Conservation (phyloP, 2,888 invertebrate genomes). For the Drosophila rellima region DNA sequence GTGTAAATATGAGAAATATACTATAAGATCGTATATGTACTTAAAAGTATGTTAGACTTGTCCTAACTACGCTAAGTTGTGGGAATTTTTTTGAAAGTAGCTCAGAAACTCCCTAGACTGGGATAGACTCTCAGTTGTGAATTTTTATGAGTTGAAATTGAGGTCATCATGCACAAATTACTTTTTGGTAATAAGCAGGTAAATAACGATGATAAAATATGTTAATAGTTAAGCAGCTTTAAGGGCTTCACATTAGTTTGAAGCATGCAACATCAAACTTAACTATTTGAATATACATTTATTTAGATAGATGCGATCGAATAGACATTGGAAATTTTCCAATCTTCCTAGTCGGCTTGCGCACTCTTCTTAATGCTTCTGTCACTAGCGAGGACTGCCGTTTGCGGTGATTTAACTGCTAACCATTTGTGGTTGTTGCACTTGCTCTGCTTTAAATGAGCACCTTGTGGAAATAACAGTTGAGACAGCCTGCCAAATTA, state of each 20-base stretch:
- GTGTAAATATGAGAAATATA: slow-evolving; percentile 64
- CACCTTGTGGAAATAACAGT: slow-evolving; percentile 31
- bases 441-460: slow-evolving; percentile 52
- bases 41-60: slow-evolving; percentile 20
- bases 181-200: not conserved
- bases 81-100: slow-evolving; percentile 41
- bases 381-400: no score
- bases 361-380: no score
- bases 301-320: no score
- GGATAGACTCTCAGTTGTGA: slow-evolving; percentile 2
- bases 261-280: not conserved
- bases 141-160: slow-evolving; percentile 27
- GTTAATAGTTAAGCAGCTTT: not conserved
- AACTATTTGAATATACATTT: not conserved
- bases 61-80: slow-evolving; percentile 29
- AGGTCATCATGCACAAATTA: slow-evolving; percentile 20
- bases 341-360: no score
- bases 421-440: slow-evolving; percentile 39
- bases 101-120: slow-evolving; percentile 8
- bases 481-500: slow-evolving; percentile 53
- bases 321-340: no score
- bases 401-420: slow-evolving; percentile 13
- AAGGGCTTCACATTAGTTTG: not conserved
- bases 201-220: not conserved
- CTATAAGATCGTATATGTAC: slow-evolving; percentile 17